phyloP scores from a whole-genome alignment of 2,888 invertebrate genomes.

The Stenichneumon culpator region DNA sequence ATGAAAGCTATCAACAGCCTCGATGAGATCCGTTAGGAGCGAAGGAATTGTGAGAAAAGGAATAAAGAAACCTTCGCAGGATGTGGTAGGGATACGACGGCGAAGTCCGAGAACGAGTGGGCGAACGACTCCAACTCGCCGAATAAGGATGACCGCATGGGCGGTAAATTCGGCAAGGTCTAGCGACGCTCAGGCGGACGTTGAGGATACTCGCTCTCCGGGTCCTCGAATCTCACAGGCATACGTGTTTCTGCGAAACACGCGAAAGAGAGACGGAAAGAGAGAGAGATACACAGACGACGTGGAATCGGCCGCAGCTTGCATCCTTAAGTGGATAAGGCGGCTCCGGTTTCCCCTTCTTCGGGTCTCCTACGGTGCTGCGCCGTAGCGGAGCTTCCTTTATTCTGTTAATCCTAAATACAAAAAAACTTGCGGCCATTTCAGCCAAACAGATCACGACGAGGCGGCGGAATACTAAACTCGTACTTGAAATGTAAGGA shows the following conservation, averaged over 20 bases:
- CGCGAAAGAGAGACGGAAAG: conserved; percentile 18
- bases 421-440: background rate
- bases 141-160: conserved; percentile 63
- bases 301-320: conserved; percentile 33
- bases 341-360: conserved; percentile 23
- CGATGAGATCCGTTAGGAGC: background rate
- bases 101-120: conserved; percentile 32
- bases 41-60: background rate
- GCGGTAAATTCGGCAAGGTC: conserved; percentile 60
- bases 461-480: background rate
- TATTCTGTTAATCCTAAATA: background rate
- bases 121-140: conserved; percentile 56
- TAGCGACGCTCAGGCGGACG: conserved; percentile 22
- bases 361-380: background rate
- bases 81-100: conserved; percentile 8
- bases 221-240: conserved; percentile 26
- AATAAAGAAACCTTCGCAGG: background rate
- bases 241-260: conserved; percentile 24
- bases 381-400: background rate
- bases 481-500: conserved; percentile 16
- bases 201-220: conserved; percentile 26
- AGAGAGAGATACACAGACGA: conserved; percentile 31
- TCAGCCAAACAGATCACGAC: background rate
- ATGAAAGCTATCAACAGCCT: background rate
- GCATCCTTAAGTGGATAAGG: conserved; percentile 46